These are phyloP conservation scores for Uria aalge DNA, from an alignment of 2,113 vertebrate genomes.

Conservation along the genomic window DNA sequence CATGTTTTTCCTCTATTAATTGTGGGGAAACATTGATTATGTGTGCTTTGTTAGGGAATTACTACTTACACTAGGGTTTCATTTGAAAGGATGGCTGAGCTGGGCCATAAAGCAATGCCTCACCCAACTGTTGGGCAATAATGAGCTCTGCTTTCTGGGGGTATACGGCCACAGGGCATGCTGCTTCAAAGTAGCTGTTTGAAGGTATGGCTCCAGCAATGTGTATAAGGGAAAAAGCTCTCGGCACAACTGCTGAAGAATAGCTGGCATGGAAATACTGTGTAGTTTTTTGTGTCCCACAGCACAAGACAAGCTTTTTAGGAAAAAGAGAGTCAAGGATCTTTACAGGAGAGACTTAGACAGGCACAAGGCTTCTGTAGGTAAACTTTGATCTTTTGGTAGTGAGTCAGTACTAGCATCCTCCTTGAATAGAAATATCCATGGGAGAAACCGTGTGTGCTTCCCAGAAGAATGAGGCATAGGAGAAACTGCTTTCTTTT, in stretches of 20 bases:
- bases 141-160: background rate
- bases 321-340: background rate
- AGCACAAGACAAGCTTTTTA: background rate
- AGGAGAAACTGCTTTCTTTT: background rate
- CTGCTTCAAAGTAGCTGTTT: background rate
- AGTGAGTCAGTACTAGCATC: background rate
- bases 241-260: background rate
- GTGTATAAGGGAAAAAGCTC: background rate
- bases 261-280: background rate
- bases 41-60: background rate
- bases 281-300: background rate
- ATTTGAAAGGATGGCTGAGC: background rate
- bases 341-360: background rate
- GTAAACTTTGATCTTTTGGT: background rate
- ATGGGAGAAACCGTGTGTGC: background rate
- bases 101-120: background rate
- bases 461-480: background rate
- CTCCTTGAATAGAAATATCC: background rate
- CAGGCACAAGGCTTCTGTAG: background rate
- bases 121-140: background rate
- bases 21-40: background rate
- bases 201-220: background rate
- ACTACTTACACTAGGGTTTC: background rate
- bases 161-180: rapidly evolving
- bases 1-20: background rate